Base-by-base conservation (phyloP, 1,140 invertebrate species). In the Halesus radiatus region DNA sequence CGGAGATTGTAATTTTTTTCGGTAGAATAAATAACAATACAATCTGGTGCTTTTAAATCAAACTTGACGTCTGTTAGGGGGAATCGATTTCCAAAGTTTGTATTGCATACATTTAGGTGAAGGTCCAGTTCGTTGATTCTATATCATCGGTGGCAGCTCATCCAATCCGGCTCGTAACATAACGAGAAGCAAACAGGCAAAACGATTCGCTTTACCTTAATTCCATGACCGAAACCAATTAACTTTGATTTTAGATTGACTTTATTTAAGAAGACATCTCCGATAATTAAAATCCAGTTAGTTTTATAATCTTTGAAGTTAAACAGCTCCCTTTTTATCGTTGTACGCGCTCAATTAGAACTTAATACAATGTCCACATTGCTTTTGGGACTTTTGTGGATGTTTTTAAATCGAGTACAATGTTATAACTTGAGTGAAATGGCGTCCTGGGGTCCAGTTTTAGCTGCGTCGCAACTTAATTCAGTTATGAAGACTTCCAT, bases 191-290 rank as follows among this genome's bases (percentile, higher is more conserved):
- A 37, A 37, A 10, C 37, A 72, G 22, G 52, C 26, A 16, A 60
- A 75, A 29, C 54, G 72, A 75, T 75, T 29, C 53, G 72, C 54
- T 58, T 13, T 75, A 37, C 72, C 13, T 58, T 18, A 8, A 32
- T n/a, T 26, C 53, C 72, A 54, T 75, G 72, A 75, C 53, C 29
- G 72, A 29, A 75, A 16, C 72, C 18, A 75, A 75, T 75, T 26
- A 32, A 1, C 58, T 74, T 58, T 32, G 13, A 74, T 52, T 72
- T 23, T 13, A 26, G 68, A 75, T 74, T 56, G 5, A 20, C 52
- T 26, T 22, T 75, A 75, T 75, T 75, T 75, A 75, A 75, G 54
- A 75, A 54, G 72, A 58, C 54, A 29, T 75, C 26, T 58, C 18
- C 0, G 26, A 32, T n/a, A 75, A 58, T 29, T 20, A 32, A 8